Evolutionary conservation across 2,888 invertebrate species (phyloP).

Genomic region (Notodonta ziczac): DNA sequence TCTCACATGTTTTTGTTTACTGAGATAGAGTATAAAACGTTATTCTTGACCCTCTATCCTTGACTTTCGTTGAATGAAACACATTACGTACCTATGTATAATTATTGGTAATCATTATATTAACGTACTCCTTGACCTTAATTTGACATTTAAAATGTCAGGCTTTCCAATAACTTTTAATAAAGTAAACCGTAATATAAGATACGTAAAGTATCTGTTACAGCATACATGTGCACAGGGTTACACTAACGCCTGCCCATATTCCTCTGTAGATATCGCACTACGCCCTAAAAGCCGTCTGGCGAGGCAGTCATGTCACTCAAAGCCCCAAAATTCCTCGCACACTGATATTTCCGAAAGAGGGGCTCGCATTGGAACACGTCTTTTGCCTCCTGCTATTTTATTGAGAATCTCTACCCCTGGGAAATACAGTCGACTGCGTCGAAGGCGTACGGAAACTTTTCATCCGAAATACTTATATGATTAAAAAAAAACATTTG

Average conservation of each 20-base stretch:
- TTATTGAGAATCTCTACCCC: slow-evolving; percentile 55
- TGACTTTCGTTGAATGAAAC: background rate
- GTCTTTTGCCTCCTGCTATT: slow-evolving; percentile 50
- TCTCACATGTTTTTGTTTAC: background rate
- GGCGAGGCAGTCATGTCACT: slow-evolving; percentile 53
- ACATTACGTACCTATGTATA: background rate
- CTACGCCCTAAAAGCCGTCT: slow-evolving; percentile 50
- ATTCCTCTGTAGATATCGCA: slow-evolving; percentile 10
- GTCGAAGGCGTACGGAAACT: slow-evolving; percentile 38
- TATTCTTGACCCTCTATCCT: slow-evolving; percentile 4
- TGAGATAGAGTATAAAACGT: background rate
- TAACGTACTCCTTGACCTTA: background rate
- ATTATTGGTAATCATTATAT: background rate
- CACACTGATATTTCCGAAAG: slow-evolving; percentile 59
- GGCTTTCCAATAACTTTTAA: background rate
- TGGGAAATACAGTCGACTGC: slow-evolving; percentile 52
- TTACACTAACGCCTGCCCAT: slow-evolving; percentile 16
- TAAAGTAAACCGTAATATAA: background rate
- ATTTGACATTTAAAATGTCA: background rate
- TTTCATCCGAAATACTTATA: slow-evolving; percentile 45
- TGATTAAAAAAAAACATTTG: slow-evolving; percentile 38
- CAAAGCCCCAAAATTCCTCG: slow-evolving; percentile 60
- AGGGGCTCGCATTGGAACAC: slow-evolving; percentile 53
- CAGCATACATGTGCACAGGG: slow-evolving; percentile 5
- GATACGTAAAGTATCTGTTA: background rate